phyloP scores from a whole-genome alignment of 2,797 vertebrate species.

The Ctenochaetus hawaiiensis region DNA sequence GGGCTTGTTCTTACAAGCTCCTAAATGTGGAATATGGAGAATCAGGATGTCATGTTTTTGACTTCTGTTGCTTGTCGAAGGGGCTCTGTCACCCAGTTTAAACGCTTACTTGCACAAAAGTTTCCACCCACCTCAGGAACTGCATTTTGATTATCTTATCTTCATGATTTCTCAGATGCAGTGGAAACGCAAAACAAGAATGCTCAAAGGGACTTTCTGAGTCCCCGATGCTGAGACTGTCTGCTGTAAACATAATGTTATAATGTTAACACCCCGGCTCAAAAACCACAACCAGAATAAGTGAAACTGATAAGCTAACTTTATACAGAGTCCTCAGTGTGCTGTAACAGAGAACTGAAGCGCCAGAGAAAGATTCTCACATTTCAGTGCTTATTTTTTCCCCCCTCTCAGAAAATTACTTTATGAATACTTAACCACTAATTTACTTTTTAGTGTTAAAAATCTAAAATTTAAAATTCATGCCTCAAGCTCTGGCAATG shows the following conservation, averaged over 20 bases:
- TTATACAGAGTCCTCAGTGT: neutral
- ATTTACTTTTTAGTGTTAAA: constrained; percentile 30
- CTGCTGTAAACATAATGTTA: too few relatives aligned
- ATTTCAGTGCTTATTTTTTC: neutral
- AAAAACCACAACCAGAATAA: neutral
- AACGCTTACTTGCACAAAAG: too few relatives aligned
- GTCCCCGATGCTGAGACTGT: too few relatives aligned
- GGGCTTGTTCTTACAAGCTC: neutral
- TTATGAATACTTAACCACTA: constrained; percentile 23
- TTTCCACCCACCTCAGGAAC: too few relatives aligned
- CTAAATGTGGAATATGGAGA: neutral
- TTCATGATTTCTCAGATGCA: too few relatives aligned
- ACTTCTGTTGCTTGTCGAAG: neutral
- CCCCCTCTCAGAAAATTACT: constrained; percentile 17
- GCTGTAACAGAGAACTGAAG: neutral
- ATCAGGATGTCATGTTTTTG: neutral
- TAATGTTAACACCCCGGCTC: too few relatives aligned
- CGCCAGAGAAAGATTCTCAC: neutral
- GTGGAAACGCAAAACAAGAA: too few relatives aligned
- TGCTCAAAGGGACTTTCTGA: too few relatives aligned
- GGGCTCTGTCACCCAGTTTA: too few relatives aligned
- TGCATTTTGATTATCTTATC: too few relatives aligned
- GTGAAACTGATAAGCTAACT: neutral
- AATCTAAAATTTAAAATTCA: constrained; percentile 8
- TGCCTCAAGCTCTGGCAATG: constrained; percentile 32